Evolutionary conservation across 2,113 vertebrate species (phyloP), one percentile per base, ranked within the genome.

Genomic region (Tetraodon nigroviridis): DNA sequence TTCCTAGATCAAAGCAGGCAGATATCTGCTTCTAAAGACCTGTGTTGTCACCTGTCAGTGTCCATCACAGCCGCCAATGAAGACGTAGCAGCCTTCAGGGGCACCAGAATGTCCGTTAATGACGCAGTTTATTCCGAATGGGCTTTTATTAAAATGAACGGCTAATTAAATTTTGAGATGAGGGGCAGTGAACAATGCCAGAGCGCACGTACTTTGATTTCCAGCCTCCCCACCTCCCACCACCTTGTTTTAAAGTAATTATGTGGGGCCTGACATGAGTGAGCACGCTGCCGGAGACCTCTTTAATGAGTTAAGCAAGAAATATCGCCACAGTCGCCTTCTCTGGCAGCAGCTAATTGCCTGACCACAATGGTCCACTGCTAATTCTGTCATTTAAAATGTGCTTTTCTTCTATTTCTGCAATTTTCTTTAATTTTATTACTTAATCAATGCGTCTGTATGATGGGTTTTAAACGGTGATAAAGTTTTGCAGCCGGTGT

Each of bases 291-390:
- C 82, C 79, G 65, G 83, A 88, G 85, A 89, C 89, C 83, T 68
- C 74, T 86, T 85, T 90, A 91, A 90, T 89, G 88, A 90, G 86
- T 91, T 90, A 91, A 90, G 86, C 88, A 91, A 89, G 89, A 91
- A 89, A 88, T 89, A 91, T 91, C 84, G 84, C 89, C 87, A 82
- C 88, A 86, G 84, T 89, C 85, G 82, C 74, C 85, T 76, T 84
- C 70, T 60, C 71, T 89, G 90, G 87, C 90, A 89, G 89, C 78
- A 83, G 90, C 81, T 92, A 91, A 92, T 91, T 91, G 91, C 78
- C 70, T 83, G 86, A 81, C 81, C 84, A 81, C 84, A 69, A 86
- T 64, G 67, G 74, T 82, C 85, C 83, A 84, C 78, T 67, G 67
- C 80, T 74, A 88, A 82, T 75, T 76, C 85, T 87, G 86, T 90